Percentiles rank a stretch among this genome's conserved stretches.
These are phyloP conservation scores for Scaptomyza polygonia DNA, from an alignment of 2,888 invertebrate species.

Conservation along the genomic window DNA sequence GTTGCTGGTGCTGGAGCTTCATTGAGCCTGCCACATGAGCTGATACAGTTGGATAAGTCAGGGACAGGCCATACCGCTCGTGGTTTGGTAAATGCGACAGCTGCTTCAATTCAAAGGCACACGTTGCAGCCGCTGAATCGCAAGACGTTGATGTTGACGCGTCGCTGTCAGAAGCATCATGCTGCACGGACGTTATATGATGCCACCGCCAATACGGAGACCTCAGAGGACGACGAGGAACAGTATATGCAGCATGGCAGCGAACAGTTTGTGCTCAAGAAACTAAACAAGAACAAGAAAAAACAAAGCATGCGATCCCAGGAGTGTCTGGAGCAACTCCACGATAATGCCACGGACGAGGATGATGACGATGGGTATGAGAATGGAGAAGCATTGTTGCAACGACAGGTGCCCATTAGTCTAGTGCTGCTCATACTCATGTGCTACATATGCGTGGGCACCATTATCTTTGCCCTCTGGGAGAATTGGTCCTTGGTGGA, in stretches of 20 bases:
- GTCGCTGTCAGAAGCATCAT: conserved; percentile 70
- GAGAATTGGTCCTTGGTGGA: conserved; percentile 92
- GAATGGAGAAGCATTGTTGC: conserved; percentile 50
- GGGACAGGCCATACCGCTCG: conserved; percentile 52
- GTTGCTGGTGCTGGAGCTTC: conserved; percentile 32
- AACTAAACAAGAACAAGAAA: conserved; percentile 43
- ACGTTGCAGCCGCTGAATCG: conserved; percentile 73
- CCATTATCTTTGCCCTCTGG: conserved; percentile 91
- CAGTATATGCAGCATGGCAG: conserved; percentile 73
- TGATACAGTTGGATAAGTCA: conserved; percentile 24
- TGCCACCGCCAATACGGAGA: conserved; percentile 73
- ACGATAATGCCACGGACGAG: conserved; percentile 1
- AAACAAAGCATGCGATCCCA: conserved; percentile 26
- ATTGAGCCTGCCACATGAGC: conserved; percentile 47
- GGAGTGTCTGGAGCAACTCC: conserved; percentile 43
- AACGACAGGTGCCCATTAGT: conserved; percentile 86
- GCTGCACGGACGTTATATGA: conserved; percentile 65
- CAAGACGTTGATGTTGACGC: conserved; percentile 61
- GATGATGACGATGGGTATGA: conserved; percentile 33
- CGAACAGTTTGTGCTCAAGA: conserved; percentile 72
- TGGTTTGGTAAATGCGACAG: conserved; percentile 71
- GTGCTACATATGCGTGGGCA: conserved; percentile 91
- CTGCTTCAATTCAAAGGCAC: conserved; percentile 77
- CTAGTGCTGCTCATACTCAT: conserved; percentile 88
- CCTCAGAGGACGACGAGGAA: conserved; percentile 80